A percentile compares a stretch with the other conserved stretches of the same genome.
These are phyloP conservation scores for Masticophis lateralis DNA, from an alignment of 2,797 vertebrate genomes.

Conservation along the genomic window DNA sequence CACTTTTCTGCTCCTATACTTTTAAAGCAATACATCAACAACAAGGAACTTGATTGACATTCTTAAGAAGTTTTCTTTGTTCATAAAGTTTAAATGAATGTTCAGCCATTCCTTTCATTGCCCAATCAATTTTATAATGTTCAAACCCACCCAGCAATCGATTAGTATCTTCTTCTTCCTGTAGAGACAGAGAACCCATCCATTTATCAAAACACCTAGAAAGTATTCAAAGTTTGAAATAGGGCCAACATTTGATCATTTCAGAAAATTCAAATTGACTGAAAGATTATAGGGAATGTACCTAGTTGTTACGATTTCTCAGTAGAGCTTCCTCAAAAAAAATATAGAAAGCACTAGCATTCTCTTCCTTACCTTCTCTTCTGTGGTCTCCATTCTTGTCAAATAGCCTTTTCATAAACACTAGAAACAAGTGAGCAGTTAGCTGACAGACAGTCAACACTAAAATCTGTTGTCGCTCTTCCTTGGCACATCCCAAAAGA, in stretches of 20 bases:
- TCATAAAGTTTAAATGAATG: not conserved
- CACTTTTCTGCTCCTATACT: fast-evolving
- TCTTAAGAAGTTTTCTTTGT: constrained; percentile 13
- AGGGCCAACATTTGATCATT: fast-evolving
- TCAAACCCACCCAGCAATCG: not conserved
- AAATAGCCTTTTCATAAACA: constrained; percentile 34
- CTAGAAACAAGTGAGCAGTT: constrained; percentile 29
- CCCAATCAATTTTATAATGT: constrained; percentile 11
- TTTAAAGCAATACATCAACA: not conserved
- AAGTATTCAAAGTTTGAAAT: constrained; percentile 25
- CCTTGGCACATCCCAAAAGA: constrained; percentile 52
- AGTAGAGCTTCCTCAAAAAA: not conserved
- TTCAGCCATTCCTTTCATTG: constrained; percentile 3
- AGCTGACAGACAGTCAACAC: constrained; percentile 48
- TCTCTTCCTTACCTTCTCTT: constrained; percentile 60
- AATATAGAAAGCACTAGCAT: not conserved
- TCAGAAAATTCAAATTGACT: not conserved
- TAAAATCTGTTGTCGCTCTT: constrained; percentile 43
- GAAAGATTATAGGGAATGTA: not conserved
- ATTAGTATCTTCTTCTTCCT: constrained; percentile 1
- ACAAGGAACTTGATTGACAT: not conserved
- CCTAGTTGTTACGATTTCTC: not conserved
- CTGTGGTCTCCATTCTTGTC: constrained; percentile 48
- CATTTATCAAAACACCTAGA: constrained; percentile 26
- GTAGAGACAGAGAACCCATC: constrained; percentile 11